A percentile compares a stretch with the other conserved stretches of the same genome.
These are phyloP conservation scores for Artibeus lituratus DNA, from an alignment of 2,797 vertebrate species.

Conservation along the genomic window DNA sequence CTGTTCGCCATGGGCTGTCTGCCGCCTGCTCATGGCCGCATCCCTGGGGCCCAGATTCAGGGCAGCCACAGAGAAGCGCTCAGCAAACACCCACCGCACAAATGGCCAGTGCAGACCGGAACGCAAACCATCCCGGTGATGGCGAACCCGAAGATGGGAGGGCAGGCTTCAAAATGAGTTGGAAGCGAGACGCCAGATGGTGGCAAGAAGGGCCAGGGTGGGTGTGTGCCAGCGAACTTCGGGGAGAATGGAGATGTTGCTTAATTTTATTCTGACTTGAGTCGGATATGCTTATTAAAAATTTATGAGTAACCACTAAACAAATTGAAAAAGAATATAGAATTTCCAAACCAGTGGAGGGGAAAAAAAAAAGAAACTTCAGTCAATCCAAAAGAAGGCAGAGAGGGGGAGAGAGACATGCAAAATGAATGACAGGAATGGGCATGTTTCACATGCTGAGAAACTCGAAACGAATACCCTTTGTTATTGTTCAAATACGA, in stretches of 20 bases:
- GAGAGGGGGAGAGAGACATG: neutral
- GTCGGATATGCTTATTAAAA: neutral
- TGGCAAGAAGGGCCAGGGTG: rapidly evolving
- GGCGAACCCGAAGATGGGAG: too few relatives aligned
- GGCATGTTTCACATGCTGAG: neutral
- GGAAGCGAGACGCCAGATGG: too few relatives aligned
- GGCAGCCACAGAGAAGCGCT: neutral
- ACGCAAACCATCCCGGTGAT: neutral
- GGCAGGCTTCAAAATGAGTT: neutral
- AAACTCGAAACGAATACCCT: neutral
- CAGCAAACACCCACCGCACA: rapidly evolving
- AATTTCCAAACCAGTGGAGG: constrained; percentile 53
- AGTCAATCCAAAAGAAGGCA: neutral
- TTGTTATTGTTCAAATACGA: neutral
- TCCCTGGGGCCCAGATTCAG: neutral
- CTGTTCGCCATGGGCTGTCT: neutral
- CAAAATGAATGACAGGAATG: neutral
- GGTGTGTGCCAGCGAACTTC: rapidly evolving
- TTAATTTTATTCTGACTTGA: neutral
- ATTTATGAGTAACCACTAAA: neutral
- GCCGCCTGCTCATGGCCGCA: neutral
- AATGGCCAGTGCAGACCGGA: neutral
- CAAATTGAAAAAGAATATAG: neutral
- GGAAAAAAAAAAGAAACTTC: neutral
- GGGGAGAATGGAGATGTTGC: neutral